phyloP scores from a whole-genome alignment of 2,797 vertebrate genomes.

The Macrochelys suwanniensis region DNA sequence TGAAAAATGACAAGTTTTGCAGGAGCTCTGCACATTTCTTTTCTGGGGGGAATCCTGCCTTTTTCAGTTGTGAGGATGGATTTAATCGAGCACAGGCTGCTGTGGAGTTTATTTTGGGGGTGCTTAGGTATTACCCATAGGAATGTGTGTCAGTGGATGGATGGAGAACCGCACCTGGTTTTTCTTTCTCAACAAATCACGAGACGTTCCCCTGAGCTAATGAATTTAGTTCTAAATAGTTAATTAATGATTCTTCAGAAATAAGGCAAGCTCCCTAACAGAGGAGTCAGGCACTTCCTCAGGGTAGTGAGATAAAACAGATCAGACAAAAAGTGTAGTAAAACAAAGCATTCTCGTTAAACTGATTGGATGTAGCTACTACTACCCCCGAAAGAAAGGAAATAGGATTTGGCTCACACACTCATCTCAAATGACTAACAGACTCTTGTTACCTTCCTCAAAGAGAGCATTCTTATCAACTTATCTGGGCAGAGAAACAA shows the following conservation, averaged over 20 bases:
- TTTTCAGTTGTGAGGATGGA: not conserved
- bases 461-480: conserved; percentile 40
- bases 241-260: not conserved
- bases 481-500: conserved; percentile 58
- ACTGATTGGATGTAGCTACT: not conserved
- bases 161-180: not conserved
- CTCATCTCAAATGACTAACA: not conserved
- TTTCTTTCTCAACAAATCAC: not conserved
- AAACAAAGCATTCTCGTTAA: not conserved
- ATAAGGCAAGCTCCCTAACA: not conserved
- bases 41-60: not conserved
- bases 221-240: not conserved
- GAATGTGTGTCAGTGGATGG: no score
- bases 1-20: not conserved
- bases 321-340: not conserved
- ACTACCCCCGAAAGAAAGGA: not conserved
- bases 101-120: not conserved
- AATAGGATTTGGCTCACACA: conserved; percentile 7
- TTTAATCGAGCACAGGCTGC: not conserved
- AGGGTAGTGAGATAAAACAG: not conserved
- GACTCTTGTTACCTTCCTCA: conserved; percentile 29
- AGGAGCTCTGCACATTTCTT: not conserved
- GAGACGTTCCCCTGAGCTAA: not conserved
- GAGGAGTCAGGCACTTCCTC: not conserved
- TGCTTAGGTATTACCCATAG: no score